Evolutionary conservation across 2,113 vertebrate genomes (phyloP), one percentile per base, ranked within the genome.

Genomic region (Cyanoderma ruficeps): DNA sequence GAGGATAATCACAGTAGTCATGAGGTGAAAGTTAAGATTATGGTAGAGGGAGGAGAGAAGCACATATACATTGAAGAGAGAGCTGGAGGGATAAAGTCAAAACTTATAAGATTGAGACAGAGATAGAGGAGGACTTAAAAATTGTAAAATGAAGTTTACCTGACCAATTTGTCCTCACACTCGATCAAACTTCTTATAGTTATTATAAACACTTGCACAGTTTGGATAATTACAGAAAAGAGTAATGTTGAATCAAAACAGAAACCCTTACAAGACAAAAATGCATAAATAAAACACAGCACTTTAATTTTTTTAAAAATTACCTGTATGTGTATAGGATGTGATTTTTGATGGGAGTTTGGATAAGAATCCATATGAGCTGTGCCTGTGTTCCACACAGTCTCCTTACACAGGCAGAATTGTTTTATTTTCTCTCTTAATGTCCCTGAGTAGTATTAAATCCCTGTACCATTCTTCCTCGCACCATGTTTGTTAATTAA

Each of bases 381-480:
- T 72, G 53, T 87, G 22, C 31, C 41, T 82, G 15, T 52, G 15
- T 72, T 94, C 10, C 20, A 28, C 20, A 15, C 23, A 60, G 6
- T 69, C 28, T 61, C 19, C 49, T 87, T 53, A 46, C 15, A 56
- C 7, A 44, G 44, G 24, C 44, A 91, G 46, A 80, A 68, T 75
- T 59, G 28, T 50, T 94, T 75, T 56, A 80, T 95, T 65, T 85
- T 88, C 46, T 77, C 41, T 80, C 5, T 53, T 80, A 56, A 27
- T 68, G 31, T 6, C 18, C 15, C 17, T 7, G 77, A 63, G n/a
- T 53, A 27, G 20, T 65, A 37, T 46, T 42, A 81, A 59, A 87
- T 70, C 20, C 28, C 20, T 60, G 18, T 70, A 61, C 72, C 47
- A 24, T 28, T 91, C 57, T 82, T 93, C 18, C 61, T 78, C 56